These are phyloP conservation scores for Aproaerema taeniolella DNA, from an alignment of 2,888 invertebrate genomes.

Conservation along the genomic window DNA sequence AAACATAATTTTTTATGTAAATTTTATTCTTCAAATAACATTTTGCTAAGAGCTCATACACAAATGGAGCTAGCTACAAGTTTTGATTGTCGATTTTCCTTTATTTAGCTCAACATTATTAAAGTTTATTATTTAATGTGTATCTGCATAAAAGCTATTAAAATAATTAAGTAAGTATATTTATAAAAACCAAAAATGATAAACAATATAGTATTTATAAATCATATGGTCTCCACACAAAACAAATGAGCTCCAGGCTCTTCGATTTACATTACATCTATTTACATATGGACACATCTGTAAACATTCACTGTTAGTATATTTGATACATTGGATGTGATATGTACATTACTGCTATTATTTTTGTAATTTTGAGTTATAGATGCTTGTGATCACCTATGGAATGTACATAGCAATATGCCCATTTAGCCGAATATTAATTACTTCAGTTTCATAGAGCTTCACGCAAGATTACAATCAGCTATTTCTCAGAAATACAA, in stretches of 20 bases:
- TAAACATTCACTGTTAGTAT: no score
- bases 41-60: constrained; percentile 47
- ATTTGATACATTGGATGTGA: constrained; percentile 22
- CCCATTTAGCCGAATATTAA: constrained; percentile 21
- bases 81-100: constrained; percentile 28
- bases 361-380: constrained; percentile 23
- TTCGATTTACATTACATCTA: constrained; percentile 16
- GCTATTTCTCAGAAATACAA: no score
- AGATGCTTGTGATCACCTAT: constrained; percentile 29
- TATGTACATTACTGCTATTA: constrained; percentile 33
- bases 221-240: constrained; percentile 14
- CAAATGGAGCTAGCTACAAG: constrained; percentile 38
- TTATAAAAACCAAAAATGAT: constrained; percentile 19
- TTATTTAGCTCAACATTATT: constrained; percentile 26
- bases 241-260: constrained; percentile 25
- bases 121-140: constrained; percentile 21
- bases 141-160: no score
- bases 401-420: constrained; percentile 45
- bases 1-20: constrained; percentile 33
- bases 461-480: no score
- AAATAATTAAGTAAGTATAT: no score
- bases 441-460: neutral
- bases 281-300: constrained; percentile 21
- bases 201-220: constrained; percentile 14
- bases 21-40: constrained; percentile 57